Evolutionary conservation across 2,797 vertebrate genomes (phyloP).

Genomic region (Ibycter americanus): DNA sequence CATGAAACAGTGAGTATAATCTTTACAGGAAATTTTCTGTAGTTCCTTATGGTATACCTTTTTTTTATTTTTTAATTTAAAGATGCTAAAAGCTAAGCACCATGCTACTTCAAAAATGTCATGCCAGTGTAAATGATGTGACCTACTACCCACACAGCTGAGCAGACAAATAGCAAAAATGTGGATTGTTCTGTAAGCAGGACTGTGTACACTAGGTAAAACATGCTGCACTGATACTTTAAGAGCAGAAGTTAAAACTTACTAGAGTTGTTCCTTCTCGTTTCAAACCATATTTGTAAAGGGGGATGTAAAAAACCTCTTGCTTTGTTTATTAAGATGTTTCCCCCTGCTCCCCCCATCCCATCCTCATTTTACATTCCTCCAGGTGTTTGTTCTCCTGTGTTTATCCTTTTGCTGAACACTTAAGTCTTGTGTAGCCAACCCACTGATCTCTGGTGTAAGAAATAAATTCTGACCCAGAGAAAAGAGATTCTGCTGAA

Average conservation of each 20-base stretch:
- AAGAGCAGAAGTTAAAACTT: neutral
- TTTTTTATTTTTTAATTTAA: too few relatives aligned
- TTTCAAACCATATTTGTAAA: neutral
- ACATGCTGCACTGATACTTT: neutral
- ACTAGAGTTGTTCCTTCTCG: neutral
- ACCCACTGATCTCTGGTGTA: neutral
- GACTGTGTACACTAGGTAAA: neutral
- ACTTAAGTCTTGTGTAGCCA: neutral
- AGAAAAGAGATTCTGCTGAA: neutral
- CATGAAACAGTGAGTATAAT: neutral
- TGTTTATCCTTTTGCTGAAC: neutral
- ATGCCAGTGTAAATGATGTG: neutral
- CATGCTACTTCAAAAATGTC: neutral
- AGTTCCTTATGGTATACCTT: too few relatives aligned
- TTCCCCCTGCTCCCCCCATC: neutral
- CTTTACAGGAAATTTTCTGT: neutral
- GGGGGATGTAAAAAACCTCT: accelerated
- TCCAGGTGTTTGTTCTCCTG: neutral
- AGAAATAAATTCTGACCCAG: neutral
- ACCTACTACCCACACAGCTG: neutral
- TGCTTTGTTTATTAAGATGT: neutral
- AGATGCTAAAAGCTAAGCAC: neutral
- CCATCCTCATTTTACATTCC: neutral
- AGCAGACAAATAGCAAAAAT: neutral
- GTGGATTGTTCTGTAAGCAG: neutral